These are phyloP conservation scores for Artibeus jamaicensis DNA, from an alignment of 2,797 vertebrate genomes.

Conservation along the genomic window DNA sequence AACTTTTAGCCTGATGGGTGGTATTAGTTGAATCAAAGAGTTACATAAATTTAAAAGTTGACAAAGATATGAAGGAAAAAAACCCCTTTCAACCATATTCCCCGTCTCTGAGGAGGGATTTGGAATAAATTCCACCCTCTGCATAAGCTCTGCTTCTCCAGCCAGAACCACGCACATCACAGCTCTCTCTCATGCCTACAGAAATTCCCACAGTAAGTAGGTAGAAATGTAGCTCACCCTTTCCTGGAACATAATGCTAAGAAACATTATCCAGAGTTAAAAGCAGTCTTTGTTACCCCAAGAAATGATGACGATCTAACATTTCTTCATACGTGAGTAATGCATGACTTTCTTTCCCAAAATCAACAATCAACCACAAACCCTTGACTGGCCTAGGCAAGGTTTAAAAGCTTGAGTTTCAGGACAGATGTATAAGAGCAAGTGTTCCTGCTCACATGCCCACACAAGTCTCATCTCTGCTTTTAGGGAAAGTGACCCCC, in stretches of 20 bases:
- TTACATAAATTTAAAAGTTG: constrained; percentile 13
- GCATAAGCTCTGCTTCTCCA: neutral
- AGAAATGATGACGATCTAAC: neutral
- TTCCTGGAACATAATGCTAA: constrained; percentile 7
- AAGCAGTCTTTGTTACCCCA: neutral
- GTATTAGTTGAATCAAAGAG: neutral
- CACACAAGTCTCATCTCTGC: neutral
- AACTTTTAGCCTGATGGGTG: neutral
- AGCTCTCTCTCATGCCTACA: neutral
- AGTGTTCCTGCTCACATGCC: neutral
- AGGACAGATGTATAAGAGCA: neutral
- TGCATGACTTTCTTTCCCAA: neutral
- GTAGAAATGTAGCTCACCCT: neutral
- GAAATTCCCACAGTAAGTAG: neutral
- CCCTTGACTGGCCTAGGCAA: neutral
- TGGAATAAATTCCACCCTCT: neutral
- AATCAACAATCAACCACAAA: constrained; percentile 5
- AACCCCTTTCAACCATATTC: neutral
- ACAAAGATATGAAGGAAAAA: neutral
- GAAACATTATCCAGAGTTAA: constrained; percentile 21
- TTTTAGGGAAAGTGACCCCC: neutral
- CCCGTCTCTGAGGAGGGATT: neutral
- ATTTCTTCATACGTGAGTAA: constrained; percentile 33
- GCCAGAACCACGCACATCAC: neutral
- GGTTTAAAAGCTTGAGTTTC: neutral